Base-by-base conservation (phyloP, 1,140 invertebrate species). In the Aphelenchoides fujianensis region DNA sequence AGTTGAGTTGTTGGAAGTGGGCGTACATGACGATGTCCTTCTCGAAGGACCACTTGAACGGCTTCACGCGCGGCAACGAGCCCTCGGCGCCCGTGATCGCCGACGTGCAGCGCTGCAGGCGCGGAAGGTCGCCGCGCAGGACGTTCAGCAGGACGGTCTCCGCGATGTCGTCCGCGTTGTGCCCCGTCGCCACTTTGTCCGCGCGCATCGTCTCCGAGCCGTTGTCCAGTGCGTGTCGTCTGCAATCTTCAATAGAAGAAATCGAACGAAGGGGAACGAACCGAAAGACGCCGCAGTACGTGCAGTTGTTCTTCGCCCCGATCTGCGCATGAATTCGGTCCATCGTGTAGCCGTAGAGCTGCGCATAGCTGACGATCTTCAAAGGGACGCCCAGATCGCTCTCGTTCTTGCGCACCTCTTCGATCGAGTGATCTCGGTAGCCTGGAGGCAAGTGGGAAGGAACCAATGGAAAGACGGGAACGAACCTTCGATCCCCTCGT, bases 291-390 rank as follows among this genome's bases (percentile, higher is more conserved):
- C 82, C 82, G 64, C 72, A 83, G 68, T 66, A 87, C 79, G 85
- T 85, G 85, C 97, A 99, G 86, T 99, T 99, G 86, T 97, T 98
- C 85, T 95, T 97, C 61, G 90, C 89, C 0, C 97, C 97, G 76
- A 98, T 93, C 86, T 92, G 88, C 80, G 90, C 89, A 2, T 98
- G 96, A 85, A 99, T 98, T 80, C 91, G 91, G 88, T 99, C 97
- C 97, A 99, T 99, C 23, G 95, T 98, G 96, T 97, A 99, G 0
- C 95, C 96, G 89, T 98, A 99, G 0, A 99, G 86, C 77, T 98
- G 94, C 88, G 98, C 91, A 85, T 99, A 99, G 0, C 95, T 98
- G 2, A 98, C 87, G 71, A 98, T 95, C 88, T 93, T 96, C 32
- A 99, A 86, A n/a, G 94, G 91, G 85, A 99, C 90, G 74, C 90